phyloP scores from a whole-genome alignment of 2,113 vertebrate genomes.

The Sylvia atricapilla region DNA sequence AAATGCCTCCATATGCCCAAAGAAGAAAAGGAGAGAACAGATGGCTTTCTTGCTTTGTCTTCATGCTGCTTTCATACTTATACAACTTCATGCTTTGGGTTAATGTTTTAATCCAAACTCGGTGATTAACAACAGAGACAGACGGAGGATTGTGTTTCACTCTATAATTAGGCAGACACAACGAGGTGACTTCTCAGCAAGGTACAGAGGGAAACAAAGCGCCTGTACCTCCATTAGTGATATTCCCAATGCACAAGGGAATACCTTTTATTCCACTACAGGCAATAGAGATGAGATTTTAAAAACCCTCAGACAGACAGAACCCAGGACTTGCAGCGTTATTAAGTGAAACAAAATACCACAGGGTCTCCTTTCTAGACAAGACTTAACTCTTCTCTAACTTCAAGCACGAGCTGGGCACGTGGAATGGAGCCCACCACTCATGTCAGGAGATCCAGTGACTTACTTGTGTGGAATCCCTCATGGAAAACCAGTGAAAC shows the following conservation, averaged over 20 bases:
- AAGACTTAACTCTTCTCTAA: not conserved
- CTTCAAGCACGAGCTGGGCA: not conserved
- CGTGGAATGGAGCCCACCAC: accelerated
- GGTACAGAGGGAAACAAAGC: slow-evolving; percentile 10
- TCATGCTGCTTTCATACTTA: not conserved
- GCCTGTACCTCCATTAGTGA: not conserved
- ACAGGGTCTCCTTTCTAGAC: not conserved
- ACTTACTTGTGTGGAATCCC: not conserved
- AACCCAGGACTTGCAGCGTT: not conserved
- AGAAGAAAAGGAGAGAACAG: slow-evolving; percentile 28
- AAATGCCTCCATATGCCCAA: not conserved
- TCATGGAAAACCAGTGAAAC: not conserved
- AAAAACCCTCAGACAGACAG: not conserved
- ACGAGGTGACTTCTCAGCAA: slow-evolving; percentile 51
- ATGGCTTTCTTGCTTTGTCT: slow-evolving; percentile 41
- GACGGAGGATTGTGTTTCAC: slow-evolving; percentile 53
- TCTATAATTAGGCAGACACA: slow-evolving; percentile 53
- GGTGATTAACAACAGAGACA: slow-evolving; percentile 35
- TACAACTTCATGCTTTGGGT: not conserved
- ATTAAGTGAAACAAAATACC: slow-evolving; percentile 43
- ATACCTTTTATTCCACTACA: slow-evolving; percentile 1
- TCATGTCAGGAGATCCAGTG: not conserved
- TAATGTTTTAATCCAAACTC: slow-evolving; percentile 50
- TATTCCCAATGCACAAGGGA: slow-evolving; percentile 30
- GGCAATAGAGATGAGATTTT: not conserved